A percentile compares a stretch with the other conserved stretches of the same genome.
Evolutionary conservation across 2,888 invertebrate genomes (phyloP).

Genomic region (Ypsolopha sequella): DNA sequence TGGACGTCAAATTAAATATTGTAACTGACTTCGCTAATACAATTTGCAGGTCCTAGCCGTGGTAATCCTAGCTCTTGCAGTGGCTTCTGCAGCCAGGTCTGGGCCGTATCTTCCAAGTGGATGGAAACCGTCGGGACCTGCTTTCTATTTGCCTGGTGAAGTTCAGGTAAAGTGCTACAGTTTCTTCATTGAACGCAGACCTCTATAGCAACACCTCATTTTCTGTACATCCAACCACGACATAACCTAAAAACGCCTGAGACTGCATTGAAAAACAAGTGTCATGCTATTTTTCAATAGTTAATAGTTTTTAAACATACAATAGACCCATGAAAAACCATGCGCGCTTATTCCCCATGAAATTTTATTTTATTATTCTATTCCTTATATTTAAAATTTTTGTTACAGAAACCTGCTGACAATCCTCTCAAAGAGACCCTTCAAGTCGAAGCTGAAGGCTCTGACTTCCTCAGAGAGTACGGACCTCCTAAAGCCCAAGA

Average conservation of each 20-base stretch:
- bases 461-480: constrained; percentile 60
- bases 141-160: constrained; percentile 49
- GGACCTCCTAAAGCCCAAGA: constrained; percentile 51
- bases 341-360: no score
- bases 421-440: constrained; percentile 46
- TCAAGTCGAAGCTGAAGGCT: constrained; percentile 53
- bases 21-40: no score
- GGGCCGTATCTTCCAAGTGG: constrained; percentile 59
- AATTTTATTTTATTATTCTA: no score
- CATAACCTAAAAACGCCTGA: not conserved
- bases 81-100: constrained; percentile 40
- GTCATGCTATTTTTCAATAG: no score
- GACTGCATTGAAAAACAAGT: no score
- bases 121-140: constrained; percentile 52
- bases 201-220: no score
- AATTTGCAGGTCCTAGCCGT: constrained; percentile 31
- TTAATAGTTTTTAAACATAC: no score
- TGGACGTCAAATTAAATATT: no score
- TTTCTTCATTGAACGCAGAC: no score
- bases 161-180: constrained; percentile 23
- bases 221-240: not conserved
- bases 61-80: constrained; percentile 21
- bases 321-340: no score
- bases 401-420: constrained; percentile 43
- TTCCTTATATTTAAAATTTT: not conserved